Evolutionary conservation across 2,888 invertebrate species (phyloP), one percentile per base, ranked within the genome.

Genomic region (Rhingia rostrata): DNA sequence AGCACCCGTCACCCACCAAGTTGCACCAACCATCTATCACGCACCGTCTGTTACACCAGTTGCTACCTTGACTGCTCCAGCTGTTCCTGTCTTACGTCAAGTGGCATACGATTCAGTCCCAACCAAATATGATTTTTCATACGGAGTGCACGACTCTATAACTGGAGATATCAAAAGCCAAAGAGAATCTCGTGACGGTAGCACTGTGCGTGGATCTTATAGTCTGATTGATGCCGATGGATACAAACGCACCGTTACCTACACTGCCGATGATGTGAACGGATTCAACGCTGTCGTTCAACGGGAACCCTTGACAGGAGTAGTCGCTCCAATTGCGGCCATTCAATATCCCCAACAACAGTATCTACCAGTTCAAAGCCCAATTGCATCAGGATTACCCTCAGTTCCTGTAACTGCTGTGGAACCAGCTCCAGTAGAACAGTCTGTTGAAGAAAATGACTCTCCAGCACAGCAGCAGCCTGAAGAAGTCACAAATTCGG

Each of bases 201-300:
- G 92, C 87, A 92, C 91, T 86, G 93, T 93, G 14, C 91, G 92
- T 80, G 93, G 93, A 53, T 91, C 92, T 61, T 93, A 93, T 88
- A 92, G 93, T 70, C 89, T 93, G 4, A 89, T 93, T 41, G 93
- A 93, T 88, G 89, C 93, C 84, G 93, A 93, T 89, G 93, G 93
- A 63, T 92, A 89, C 87, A 93, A 92, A 88, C 92, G 93, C 83
- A 92, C 92, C 33, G 93, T 93, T 0, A 92, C 93, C 69, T 93
- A 93, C 88, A 92, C 92, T 30, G 93, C 93, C 70, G 93, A 93
- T 88, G 91, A 92, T 80, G 89, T 92, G 86, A 92, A 93, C 79
- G 93, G 93, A 83, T 93, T 93, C 89, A 93, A 93, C 88, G 93
- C 93, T 51, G 92, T 93, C 43, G 93, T 93, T 12, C 92, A 92